Conservation (phyloP, 2,888 invertebrate genomes). For the Cephus spinipes region DNA sequence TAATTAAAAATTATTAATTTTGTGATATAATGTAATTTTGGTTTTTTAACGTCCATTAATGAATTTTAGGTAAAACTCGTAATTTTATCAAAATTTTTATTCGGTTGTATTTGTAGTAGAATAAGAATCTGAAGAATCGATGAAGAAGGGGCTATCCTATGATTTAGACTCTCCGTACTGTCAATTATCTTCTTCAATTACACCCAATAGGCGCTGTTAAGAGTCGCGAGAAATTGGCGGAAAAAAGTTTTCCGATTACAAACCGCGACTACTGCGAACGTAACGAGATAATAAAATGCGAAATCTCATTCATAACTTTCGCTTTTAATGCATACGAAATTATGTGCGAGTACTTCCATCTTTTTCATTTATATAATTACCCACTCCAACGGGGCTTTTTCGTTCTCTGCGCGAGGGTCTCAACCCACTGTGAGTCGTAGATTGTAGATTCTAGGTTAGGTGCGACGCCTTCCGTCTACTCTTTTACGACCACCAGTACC, state of each 20-base stretch:
- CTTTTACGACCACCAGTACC: not conserved
- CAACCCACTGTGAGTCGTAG: not conserved
- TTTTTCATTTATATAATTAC: slow-evolving; percentile 42
- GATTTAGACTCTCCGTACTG: not conserved
- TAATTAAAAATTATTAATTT: not conserved
- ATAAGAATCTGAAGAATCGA: not conserved
- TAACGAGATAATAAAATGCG: slow-evolving; percentile 40
- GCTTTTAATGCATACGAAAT: slow-evolving; percentile 48
- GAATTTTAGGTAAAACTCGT: too few relatives aligned
- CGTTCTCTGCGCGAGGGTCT: not conserved
- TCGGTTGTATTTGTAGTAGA: too few relatives aligned
- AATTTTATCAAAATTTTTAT: too few relatives aligned
- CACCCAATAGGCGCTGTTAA: not conserved
- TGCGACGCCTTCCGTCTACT: not conserved
- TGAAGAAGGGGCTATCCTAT: not conserved
- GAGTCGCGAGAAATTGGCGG: not conserved
- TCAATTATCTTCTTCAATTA: not conserved
- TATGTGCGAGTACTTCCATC: slow-evolving; percentile 29
- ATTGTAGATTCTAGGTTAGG: not conserved
- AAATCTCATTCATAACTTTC: slow-evolving; percentile 47
- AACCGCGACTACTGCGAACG: slow-evolving; percentile 23
- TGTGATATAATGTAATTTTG: not conserved
- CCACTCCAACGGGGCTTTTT: slow-evolving; percentile 16
- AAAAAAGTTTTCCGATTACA: slow-evolving; percentile 3
- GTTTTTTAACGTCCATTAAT: too few relatives aligned